These are phyloP conservation scores for Thryonomys swinderianus DNA, from an alignment of 2,113 vertebrate species.

Conservation along the genomic window DNA sequence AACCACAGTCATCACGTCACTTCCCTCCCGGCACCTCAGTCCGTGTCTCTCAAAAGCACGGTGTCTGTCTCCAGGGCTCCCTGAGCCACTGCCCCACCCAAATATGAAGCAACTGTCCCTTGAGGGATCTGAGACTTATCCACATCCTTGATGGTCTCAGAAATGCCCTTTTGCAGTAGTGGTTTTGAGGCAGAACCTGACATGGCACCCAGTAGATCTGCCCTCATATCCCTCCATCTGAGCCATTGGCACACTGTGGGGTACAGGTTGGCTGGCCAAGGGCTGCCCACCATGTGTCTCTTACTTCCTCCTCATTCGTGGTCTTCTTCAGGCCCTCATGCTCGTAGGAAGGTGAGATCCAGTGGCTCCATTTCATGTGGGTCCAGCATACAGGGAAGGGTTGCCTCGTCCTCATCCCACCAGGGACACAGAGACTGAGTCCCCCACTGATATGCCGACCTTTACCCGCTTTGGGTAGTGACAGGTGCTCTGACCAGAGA, in stretches of 20 bases:
- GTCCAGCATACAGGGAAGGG: fast-evolving
- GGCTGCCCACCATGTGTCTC: neutral
- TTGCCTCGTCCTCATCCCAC: fast-evolving
- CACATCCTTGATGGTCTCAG: fast-evolving
- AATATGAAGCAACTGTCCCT: fast-evolving
- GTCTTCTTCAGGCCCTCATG: neutral
- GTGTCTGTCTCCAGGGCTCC: too few relatives aligned
- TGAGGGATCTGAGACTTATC: too few relatives aligned
- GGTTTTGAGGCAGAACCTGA: neutral
- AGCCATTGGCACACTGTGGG: fast-evolving
- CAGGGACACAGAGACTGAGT: neutral
- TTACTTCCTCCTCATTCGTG: neutral
- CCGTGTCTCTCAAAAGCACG: neutral
- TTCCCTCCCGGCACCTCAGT: neutral
- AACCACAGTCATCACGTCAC: fast-evolving
- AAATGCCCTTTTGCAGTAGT: fast-evolving
- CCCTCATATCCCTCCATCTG: fast-evolving
- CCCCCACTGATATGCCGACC: neutral
- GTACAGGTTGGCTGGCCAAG: fast-evolving
- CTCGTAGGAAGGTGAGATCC: neutral
- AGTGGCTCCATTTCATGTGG: fast-evolving
- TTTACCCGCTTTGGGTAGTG: fast-evolving
- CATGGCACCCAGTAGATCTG: fast-evolving
- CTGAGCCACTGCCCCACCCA: neutral
- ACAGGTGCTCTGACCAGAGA: neutral